Evolutionary conservation across 2,888 invertebrate genomes (phyloP).

Genomic region (Nemapogon koenigi): DNA sequence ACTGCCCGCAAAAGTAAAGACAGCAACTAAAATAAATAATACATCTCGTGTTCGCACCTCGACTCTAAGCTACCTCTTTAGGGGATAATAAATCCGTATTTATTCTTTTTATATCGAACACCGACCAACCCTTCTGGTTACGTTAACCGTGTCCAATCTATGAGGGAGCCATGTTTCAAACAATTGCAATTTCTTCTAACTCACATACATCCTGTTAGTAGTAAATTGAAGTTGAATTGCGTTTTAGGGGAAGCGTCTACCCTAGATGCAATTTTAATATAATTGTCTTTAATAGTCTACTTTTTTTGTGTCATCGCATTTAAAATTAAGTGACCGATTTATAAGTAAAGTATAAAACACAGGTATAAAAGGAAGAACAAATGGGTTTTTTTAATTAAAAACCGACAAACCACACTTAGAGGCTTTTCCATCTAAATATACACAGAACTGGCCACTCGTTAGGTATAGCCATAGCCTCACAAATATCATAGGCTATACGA

Average conservation of each 20-base stretch:
- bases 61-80: conserved; percentile 47
- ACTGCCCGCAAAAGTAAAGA: conserved; percentile 41
- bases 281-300: no score
- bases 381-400: no score
- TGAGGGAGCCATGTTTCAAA: conserved; percentile 8
- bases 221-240: background rate
- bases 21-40: conserved; percentile 45
- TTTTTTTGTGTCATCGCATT: no score
- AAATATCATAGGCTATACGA: no score
- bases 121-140: conserved; percentile 37
- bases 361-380: no score
- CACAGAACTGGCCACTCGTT: no score
- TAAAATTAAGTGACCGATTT: no score
- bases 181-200: conserved; percentile 7
- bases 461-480: no score
- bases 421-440: no score
- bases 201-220: background rate
- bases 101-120: conserved; percentile 56
- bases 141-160: conserved; percentile 49
- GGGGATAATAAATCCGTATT: conserved; percentile 65
- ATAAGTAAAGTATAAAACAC: no score
- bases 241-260: conserved; percentile 1
- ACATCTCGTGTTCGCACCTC: conserved; percentile 56
- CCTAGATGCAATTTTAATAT: no score
- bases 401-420: no score